Evolutionary conservation across 1,140 invertebrate genomes (phyloP).

Genomic region (Pristionchus pacificus): DNA sequence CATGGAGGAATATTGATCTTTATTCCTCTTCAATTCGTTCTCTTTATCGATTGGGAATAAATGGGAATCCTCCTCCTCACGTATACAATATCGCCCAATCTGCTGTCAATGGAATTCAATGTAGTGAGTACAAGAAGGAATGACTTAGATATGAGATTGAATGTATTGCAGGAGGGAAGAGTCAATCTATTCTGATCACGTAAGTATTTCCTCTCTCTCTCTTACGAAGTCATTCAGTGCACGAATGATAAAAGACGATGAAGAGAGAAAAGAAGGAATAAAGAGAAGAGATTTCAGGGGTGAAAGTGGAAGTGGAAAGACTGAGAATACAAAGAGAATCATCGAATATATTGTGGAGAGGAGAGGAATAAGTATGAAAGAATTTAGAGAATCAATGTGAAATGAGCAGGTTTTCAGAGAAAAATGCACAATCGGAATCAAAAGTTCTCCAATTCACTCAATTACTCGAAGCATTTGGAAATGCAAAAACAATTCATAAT

Average conservation of each 20-base stretch:
- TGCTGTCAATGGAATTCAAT: conserved; percentile 94
- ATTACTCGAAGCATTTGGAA: conserved; percentile 68
- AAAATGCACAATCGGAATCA: conserved; percentile 7
- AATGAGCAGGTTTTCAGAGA: conserved; percentile 41
- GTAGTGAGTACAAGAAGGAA: conserved; percentile 63
- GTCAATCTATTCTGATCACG: conserved; percentile 98
- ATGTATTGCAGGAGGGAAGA: conserved; percentile 79
- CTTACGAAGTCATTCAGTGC: not conserved
- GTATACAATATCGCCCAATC: conserved; percentile 98
- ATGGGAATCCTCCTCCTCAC: conserved; percentile 75
- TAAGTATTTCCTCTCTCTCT: conserved; percentile 53
- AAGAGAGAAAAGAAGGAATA: not conserved
- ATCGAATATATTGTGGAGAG: conserved; percentile 47
- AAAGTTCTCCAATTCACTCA: not conserved
- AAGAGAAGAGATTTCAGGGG: conserved; percentile 66
- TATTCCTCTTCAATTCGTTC: conserved; percentile 71
- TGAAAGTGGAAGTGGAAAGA: conserved; percentile 98
- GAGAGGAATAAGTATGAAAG: conserved; percentile 19
- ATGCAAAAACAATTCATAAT: conserved; percentile 73
- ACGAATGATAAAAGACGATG: not conserved
- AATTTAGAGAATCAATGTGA: conserved; percentile 15
- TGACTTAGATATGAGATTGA: no score
- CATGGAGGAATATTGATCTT: conserved; percentile 93
- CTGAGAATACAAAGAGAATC: conserved; percentile 99
- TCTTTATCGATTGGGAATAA: not conserved